These are phyloP conservation scores for Sipha maydis DNA, from an alignment of 2,888 invertebrate species.

Conservation along the genomic window DNA sequence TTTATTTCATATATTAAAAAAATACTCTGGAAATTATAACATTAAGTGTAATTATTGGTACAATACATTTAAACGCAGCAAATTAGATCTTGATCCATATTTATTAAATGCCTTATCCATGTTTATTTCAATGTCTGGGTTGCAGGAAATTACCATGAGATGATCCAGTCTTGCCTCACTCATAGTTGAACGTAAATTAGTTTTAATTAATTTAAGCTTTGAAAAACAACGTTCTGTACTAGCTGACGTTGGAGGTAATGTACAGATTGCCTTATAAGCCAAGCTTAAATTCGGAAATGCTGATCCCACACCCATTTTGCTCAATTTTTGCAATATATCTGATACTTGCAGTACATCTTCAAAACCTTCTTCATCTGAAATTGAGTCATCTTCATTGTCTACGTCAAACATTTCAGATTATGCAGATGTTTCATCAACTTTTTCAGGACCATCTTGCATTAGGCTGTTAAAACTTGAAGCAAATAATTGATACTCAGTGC, in stretches of 20 bases:
- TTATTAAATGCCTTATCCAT: background rate
- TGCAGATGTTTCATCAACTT: background rate
- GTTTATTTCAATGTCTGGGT: slow-evolving; percentile 6
- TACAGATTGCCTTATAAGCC: background rate
- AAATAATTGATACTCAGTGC: background rate
- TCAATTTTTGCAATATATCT: background rate
- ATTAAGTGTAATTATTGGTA: slow-evolving; percentile 8
- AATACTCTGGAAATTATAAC: too few relatives aligned
- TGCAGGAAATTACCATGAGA: slow-evolving; percentile 8
- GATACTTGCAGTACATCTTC: background rate
- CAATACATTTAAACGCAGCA: background rate
- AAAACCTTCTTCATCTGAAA: background rate
- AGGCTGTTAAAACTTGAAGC: slow-evolving; percentile 11
- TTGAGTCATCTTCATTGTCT: background rate
- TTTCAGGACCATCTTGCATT: slow-evolving; percentile 7
- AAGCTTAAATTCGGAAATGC: background rate
- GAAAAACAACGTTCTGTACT: slow-evolving; percentile 11
- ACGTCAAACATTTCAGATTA: background rate
- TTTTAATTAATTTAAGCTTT: slow-evolving; percentile 8
- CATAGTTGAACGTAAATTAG: slow-evolving; percentile 9
- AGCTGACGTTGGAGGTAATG: background rate
- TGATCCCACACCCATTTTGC: background rate
- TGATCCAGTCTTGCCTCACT: background rate
- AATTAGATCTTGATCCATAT: background rate
- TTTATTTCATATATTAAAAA: too few relatives aligned